Evolutionary conservation across 2,797 vertebrate species (phyloP).

Genomic region (Aeoliscus strigatus): DNA sequence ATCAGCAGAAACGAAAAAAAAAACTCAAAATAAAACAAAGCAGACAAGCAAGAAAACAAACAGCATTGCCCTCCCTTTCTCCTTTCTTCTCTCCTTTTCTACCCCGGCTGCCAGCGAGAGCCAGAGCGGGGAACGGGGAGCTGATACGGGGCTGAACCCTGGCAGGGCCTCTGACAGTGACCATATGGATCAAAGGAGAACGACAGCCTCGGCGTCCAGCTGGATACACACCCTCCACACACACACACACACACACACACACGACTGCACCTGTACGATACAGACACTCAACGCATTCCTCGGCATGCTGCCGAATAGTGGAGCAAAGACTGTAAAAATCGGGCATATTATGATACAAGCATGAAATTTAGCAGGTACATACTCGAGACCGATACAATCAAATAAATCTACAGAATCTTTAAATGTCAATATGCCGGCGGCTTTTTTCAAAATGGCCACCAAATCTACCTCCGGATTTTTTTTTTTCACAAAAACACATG

Average conservation of each 20-base stretch:
- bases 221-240: conserved; percentile 42
- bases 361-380: no score
- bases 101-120: conserved; percentile 42
- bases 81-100: conserved; percentile 32
- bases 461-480: no score
- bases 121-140: conserved; percentile 37
- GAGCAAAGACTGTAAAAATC: conserved; percentile 10
- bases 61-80: conserved; percentile 37
- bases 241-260: conserved; percentile 31
- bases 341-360: no score
- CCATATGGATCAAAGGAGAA: conserved; percentile 68
- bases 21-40: conserved; percentile 67
- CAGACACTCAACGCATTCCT: conserved; percentile 12
- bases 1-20: conserved; percentile 73
- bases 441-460: no score
- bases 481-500: no score
- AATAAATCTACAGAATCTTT: no score
- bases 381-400: no score
- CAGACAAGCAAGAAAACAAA: conserved; percentile 62
- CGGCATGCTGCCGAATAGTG: conserved; percentile 18
- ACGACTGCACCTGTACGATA: conserved; percentile 35
- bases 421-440: no score
- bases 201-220: conserved; percentile 41
- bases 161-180: conserved; percentile 61
- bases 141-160: conserved; percentile 53